phyloP scores from a whole-genome alignment of 2,797 vertebrate genomes.

The Enteromius treurensis region DNA sequence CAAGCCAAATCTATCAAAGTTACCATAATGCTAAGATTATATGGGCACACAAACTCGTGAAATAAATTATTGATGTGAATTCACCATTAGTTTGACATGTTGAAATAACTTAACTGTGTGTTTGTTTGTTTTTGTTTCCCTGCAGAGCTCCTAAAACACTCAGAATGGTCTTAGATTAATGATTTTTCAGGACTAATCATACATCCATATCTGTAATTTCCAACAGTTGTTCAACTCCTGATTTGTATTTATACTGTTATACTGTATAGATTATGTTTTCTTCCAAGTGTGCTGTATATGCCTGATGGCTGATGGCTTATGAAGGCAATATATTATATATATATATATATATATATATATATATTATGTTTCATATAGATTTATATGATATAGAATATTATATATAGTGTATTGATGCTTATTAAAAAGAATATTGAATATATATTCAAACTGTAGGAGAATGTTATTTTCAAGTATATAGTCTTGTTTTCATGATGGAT shows the following conservation, averaged over 20 bases:
- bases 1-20: no score
- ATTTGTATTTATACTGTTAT: slow-evolving; percentile 28
- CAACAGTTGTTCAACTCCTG: slow-evolving; percentile 1
- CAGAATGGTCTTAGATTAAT: neutral
- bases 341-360: neutral
- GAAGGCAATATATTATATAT: slow-evolving; percentile 23
- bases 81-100: neutral
- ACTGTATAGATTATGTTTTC: no score
- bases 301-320: slow-evolving; percentile 37
- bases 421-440: slow-evolving; percentile 10
- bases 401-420: neutral
- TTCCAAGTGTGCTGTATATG: slow-evolving; percentile 19
- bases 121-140: no score
- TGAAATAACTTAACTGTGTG: neutral
- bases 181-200: neutral
- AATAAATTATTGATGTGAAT: neutral
- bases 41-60: no score
- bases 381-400: neutral
- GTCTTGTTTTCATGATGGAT: neutral
- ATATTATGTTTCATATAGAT: neutral
- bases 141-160: neutral
- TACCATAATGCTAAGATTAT: no score
- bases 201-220: neutral
- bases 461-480: slow-evolving; percentile 33
- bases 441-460: slow-evolving; percentile 42